These are phyloP conservation scores for Osedax frankpressi DNA, from an alignment of 2,888 invertebrate genomes.

Conservation along the genomic window DNA sequence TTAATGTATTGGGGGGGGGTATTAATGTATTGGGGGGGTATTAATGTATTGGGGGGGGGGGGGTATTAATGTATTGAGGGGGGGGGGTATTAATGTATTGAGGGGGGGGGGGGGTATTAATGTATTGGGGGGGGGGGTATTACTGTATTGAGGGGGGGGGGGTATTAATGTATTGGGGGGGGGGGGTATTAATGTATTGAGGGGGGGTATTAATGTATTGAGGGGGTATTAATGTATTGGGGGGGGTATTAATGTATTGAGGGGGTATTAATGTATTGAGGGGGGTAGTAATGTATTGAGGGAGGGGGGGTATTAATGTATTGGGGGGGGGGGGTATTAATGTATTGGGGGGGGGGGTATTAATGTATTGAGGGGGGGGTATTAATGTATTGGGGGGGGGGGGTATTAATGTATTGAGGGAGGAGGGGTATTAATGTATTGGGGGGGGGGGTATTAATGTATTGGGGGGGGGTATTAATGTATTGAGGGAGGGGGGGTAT, in stretches of 20 bases:
- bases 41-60: not conserved
- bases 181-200: too few species aligned
- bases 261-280: too few species aligned
- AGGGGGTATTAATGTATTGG: too few species aligned
- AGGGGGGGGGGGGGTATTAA: not conserved
- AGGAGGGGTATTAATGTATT: not conserved
- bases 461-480: too few species aligned
- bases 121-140: not conserved
- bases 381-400: not conserved
- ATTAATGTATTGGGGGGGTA: too few species aligned
- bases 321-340: slow-evolving; percentile 30
- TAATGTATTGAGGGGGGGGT: not conserved
- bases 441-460: not conserved
- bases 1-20: slow-evolving; percentile 35
- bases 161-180: too few species aligned
- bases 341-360: not conserved
- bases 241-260: too few species aligned
- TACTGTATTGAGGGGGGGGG: too few species aligned
- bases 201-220: too few species aligned
- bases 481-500: too few species aligned
- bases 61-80: not conserved
- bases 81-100: not conserved
- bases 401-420: not conserved
- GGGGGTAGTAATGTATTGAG: too few species aligned
- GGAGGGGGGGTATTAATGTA: too few species aligned